Conservation (phyloP, 2,797 vertebrate genomes). For the Caiman crocodilus region DNA sequence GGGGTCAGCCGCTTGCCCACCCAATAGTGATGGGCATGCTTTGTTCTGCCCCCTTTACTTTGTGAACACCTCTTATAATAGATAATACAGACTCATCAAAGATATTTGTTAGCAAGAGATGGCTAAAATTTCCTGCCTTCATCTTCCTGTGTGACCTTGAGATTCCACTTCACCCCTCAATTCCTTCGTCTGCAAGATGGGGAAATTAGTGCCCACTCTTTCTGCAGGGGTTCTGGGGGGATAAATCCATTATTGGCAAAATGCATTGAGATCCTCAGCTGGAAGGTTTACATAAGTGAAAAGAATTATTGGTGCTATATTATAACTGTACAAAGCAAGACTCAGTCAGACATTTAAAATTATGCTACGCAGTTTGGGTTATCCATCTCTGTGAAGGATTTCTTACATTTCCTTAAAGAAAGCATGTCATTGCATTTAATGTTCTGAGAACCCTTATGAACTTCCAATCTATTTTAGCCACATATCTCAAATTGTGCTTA, state of each 20-base stretch:
- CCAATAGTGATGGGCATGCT: not conserved
- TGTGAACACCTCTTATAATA: conserved; percentile 26
- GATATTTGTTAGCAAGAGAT: not conserved
- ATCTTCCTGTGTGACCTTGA: not conserved
- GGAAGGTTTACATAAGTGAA: not conserved
- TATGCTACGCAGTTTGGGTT: not conserved
- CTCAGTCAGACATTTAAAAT: conserved; percentile 50
- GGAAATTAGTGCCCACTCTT: not conserved
- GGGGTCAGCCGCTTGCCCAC: not conserved
- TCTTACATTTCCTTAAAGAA: conserved; percentile 51
- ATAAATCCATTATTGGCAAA: conserved; percentile 28
- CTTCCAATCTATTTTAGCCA: conserved; percentile 41
- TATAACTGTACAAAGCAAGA: conserved; percentile 31
- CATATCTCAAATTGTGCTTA: conserved; percentile 54
- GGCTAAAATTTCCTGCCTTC: conserved; percentile 7
- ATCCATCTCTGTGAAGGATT: conserved; percentile 33
- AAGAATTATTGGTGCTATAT: conserved; percentile 1
- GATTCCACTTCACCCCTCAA: not conserved
- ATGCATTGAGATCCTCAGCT: conserved; percentile 18
- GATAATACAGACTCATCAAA: not conserved
- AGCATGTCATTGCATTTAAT: conserved; percentile 33
- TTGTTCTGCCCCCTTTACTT: not conserved
- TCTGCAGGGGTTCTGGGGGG: not conserved
- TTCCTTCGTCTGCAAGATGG: not conserved
- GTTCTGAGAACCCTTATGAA: conserved; percentile 47